phyloP scores from a whole-genome alignment of 2,888 invertebrate genomes.

The Rhagium mordax region DNA sequence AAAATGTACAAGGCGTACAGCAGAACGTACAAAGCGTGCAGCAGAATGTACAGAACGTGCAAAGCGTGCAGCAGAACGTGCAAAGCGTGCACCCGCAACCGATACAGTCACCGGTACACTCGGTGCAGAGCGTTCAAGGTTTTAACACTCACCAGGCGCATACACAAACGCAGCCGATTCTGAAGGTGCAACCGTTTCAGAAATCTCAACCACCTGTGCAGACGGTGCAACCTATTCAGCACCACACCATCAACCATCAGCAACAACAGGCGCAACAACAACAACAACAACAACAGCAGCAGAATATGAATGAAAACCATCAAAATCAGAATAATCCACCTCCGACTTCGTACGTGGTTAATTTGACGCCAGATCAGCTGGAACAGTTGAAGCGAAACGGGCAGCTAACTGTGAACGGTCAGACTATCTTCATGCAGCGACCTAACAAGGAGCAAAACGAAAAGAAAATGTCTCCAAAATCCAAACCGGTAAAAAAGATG shows the following conservation, averaged over 20 bases:
- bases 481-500: slow-evolving; percentile 66
- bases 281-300: slow-evolving; percentile 48
- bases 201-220: slow-evolving; percentile 68
- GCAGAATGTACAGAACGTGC: slow-evolving; percentile 46
- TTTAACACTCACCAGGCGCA: slow-evolving; percentile 51
- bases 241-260: slow-evolving; percentile 54
- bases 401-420: slow-evolving; percentile 69
- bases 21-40: slow-evolving; percentile 41
- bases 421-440: slow-evolving; percentile 69
- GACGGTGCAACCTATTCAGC: slow-evolving; percentile 65
- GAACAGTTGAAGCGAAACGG: slow-evolving; percentile 69
- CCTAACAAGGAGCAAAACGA: slow-evolving; percentile 60
- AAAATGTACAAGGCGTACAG: slow-evolving; percentile 39
- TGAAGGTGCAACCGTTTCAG: slow-evolving; percentile 68
- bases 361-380: slow-evolving; percentile 68
- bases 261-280: slow-evolving; percentile 51
- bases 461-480: slow-evolving; percentile 67
- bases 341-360: slow-evolving; percentile 69
- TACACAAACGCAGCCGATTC: slow-evolving; percentile 60
- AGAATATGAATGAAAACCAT: slow-evolving; percentile 46
- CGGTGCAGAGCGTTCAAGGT: slow-evolving; percentile 49
- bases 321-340: slow-evolving; percentile 55
- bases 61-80: slow-evolving; percentile 42
- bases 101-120: slow-evolving; percentile 48
- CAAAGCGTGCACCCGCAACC: slow-evolving; percentile 47